These are phyloP conservation scores for Odocoileus virginianus DNA, from an alignment of 2,113 vertebrate species.

Conservation along the genomic window DNA sequence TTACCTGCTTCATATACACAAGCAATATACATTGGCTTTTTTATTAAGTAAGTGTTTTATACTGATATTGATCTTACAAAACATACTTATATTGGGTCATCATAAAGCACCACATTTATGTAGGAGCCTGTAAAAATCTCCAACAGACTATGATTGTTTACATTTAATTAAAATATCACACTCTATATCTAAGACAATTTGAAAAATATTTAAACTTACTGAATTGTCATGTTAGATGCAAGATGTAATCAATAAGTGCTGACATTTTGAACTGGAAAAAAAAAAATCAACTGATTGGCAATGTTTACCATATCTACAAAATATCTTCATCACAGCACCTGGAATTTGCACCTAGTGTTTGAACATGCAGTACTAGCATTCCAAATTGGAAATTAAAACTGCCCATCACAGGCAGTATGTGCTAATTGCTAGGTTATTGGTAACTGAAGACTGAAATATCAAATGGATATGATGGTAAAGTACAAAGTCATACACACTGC, in stretches of 20 bases:
- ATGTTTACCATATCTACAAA: neutral
- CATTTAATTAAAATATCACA: neutral
- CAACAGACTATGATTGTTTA: neutral
- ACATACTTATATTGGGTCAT: neutral
- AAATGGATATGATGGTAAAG: neutral
- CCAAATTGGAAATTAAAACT: neutral
- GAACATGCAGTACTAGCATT: neutral
- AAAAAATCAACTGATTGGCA: neutral
- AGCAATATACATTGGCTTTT: neutral
- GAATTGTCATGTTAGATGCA: neutral
- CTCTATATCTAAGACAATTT: neutral
- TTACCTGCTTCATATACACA: neutral
- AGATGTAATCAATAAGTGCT: neutral
- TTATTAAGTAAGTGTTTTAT: neutral
- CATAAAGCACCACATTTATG: neutral
- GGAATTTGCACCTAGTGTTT: neutral
- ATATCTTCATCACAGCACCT: neutral
- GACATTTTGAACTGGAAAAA: neutral
- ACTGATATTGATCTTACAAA: neutral
- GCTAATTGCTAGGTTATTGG: neutral
- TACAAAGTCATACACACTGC: neutral
- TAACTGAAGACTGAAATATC: neutral
- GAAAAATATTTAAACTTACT: slow-evolving; percentile 18
- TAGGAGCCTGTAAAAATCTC: neutral
- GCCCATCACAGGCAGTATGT: neutral